Base-by-base conservation (phyloP, 2,888 invertebrate genomes). In the Emmelina monodactyla region DNA sequence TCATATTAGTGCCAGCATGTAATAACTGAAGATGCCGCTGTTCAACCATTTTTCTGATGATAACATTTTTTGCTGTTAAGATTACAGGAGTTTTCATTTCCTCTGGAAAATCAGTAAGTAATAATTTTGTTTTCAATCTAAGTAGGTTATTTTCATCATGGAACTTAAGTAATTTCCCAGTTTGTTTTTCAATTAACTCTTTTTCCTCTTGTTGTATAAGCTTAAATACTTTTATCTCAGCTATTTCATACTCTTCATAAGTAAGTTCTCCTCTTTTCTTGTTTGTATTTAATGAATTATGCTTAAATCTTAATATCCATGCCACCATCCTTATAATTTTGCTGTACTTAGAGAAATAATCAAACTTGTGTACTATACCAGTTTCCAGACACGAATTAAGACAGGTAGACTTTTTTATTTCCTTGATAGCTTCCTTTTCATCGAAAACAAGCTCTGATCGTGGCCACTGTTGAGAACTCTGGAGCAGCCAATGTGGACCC, bases 401-500 rank as follows among this genome's bases (percentile, higher is more conserved):
- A 9, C 6, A 4, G 9, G 31, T 11, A 16, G 11, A 12, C 2
- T 15, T 22, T 28, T 31, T 29, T 13, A 16, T 29, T 25, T 31
- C 15, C 9, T 28, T n/a, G n/a, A n/a, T n/a, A n/a, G n/a, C 22
- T 7, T 13, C 25, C 25, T 25, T 25, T 25, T 25, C 25, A 25
- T 9, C 11, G 11, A 9, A n/a, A 25, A n/a, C 11, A 2, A 25
- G 9, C 3, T 2, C 2, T 2, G 25, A 19, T 22, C 10, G 1
- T 2, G 38, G 38, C 38, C 38, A 40, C 2, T 14, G 2, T 2
- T 35, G 32, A 13, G 3, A 2, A 1, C n/a, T 1, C 1, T 7
- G 6, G 1, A 2, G 13, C 11, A 44, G 15, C 39, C 38, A 44
- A 1, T n/a, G 16, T 4, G 44, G 44, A 6, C 43, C 43, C 11